A percentile compares a stretch with the other conserved stretches of the same genome.
Evolutionary conservation across 2,113 vertebrate species (phyloP).

Genomic region (Tylochromis polylepis): DNA sequence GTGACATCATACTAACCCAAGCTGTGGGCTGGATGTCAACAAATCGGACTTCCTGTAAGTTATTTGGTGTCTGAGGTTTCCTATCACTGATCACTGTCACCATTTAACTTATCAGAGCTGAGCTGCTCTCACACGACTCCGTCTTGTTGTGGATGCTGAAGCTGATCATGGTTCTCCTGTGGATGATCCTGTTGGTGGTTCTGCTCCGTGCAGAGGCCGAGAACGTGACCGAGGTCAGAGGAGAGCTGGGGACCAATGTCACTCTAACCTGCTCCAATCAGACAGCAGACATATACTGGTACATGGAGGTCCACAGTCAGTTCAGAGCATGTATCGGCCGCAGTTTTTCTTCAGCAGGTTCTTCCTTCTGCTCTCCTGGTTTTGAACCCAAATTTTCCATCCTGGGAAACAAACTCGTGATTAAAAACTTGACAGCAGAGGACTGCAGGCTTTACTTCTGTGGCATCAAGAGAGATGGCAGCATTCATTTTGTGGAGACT

Average conservation of each 20-base stretch:
- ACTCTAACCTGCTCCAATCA: not conserved
- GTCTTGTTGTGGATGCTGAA: not conserved
- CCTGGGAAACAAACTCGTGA: rapidly evolving
- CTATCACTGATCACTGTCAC: not conserved
- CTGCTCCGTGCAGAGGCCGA: not conserved
- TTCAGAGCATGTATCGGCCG: rapidly evolving
- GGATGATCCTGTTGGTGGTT: not conserved
- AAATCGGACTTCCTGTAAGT: not conserved
- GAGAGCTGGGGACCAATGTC: not conserved
- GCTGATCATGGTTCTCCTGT: not conserved
- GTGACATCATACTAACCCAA: not conserved
- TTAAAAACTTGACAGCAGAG: not conserved
- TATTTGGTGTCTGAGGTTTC: not conserved
- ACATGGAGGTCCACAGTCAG: not conserved
- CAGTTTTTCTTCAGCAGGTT: rapidly evolving
- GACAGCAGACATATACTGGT: not conserved
- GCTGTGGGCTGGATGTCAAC: not conserved
- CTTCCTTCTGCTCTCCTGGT: rapidly evolving
- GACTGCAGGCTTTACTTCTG: not conserved
- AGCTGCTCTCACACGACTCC: rapidly evolving
- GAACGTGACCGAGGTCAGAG: rapidly evolving
- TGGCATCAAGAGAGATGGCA: rapidly evolving
- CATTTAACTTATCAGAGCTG: not conserved
- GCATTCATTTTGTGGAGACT: rapidly evolving
- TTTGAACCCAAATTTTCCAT: not conserved